These are phyloP conservation scores for Centropristis striata DNA, from an alignment of 2,113 vertebrate genomes.

Conservation along the genomic window DNA sequence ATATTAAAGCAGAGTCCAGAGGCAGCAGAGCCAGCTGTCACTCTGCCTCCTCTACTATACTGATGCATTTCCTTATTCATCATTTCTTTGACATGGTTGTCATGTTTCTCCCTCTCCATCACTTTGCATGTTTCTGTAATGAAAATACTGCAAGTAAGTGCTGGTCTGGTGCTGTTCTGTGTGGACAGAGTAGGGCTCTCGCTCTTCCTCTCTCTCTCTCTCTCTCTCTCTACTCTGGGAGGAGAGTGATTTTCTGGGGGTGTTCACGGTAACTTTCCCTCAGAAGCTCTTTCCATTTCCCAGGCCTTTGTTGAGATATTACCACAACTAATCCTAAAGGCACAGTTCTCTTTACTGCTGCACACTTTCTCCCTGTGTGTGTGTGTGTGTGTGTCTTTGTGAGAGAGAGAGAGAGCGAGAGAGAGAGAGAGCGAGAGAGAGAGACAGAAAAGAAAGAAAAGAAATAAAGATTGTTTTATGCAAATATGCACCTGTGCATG, in stretches of 20 bases:
- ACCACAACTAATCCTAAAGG: slow-evolving; percentile 70
- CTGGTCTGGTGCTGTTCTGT: slow-evolving; percentile 7
- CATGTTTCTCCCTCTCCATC: background rate
- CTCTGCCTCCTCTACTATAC: too few species aligned
- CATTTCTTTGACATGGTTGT: background rate
- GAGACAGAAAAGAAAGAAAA: too few species aligned
- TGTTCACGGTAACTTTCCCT: slow-evolving; percentile 61
- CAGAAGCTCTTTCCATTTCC: slow-evolving; percentile 69
- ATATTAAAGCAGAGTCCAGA: background rate
- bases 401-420: slow-evolving; percentile 9
- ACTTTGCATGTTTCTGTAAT: background rate
- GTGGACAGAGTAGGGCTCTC: background rate
- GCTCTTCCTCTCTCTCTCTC: background rate
- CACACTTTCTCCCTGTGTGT: slow-evolving; percentile 15
- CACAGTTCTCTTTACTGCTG: slow-evolving; percentile 50
- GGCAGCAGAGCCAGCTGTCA: background rate
- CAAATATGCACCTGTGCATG: background rate
- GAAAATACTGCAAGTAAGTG: background rate
- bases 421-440: background rate
- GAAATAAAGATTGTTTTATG: background rate
- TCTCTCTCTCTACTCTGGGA: background rate
- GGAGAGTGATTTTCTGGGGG: slow-evolving; percentile 57
- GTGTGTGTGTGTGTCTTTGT: slow-evolving; percentile 3
- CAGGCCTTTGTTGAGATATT: slow-evolving; percentile 66
- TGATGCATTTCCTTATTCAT: background rate